A percentile compares a stretch with the other conserved stretches of the same genome.
phyloP scores from a whole-genome alignment of 1,140 invertebrate genomes.

The Cataglyphis hispanica region DNA sequence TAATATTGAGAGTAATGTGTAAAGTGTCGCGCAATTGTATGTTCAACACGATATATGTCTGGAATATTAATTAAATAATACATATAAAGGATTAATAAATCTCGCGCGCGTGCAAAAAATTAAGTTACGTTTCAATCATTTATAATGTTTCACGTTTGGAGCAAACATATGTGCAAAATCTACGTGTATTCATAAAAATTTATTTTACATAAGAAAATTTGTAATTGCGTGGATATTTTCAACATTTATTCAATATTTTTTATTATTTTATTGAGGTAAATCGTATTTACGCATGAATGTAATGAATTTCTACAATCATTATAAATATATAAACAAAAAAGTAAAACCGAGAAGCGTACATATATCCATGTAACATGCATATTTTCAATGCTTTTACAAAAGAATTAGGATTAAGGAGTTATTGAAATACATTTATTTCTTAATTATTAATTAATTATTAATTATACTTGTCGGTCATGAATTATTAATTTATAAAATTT shows the following conservation, averaged over 20 bases:
- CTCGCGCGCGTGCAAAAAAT: neutral
- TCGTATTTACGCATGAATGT: neutral
- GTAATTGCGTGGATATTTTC: neutral
- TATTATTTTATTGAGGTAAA: neutral
- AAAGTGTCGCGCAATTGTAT: too few relatives aligned
- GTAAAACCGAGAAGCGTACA: neutral
- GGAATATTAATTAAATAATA: slow-evolving; percentile 5
- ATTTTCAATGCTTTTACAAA: neutral
- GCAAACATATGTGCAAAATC: neutral
- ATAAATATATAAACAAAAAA: neutral
- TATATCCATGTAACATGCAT: neutral
- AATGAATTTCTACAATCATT: neutral
- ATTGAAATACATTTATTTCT: neutral
- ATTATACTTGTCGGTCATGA: neutral
- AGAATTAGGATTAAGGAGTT: neutral
- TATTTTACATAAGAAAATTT: neutral
- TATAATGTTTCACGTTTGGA: neutral
- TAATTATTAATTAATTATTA: too few relatives aligned
- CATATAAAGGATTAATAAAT: slow-evolving; percentile 13
- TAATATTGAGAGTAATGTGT: too few relatives aligned
- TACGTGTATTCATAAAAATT: neutral
- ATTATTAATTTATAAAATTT: slow-evolving; percentile 20
- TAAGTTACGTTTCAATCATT: slow-evolving; percentile 31
- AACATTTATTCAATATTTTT: slow-evolving; percentile 16
- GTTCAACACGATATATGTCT: neutral